Base-by-base conservation (phyloP, 1,140 invertebrate genomes). In the Aleiodes sp. region DNA sequence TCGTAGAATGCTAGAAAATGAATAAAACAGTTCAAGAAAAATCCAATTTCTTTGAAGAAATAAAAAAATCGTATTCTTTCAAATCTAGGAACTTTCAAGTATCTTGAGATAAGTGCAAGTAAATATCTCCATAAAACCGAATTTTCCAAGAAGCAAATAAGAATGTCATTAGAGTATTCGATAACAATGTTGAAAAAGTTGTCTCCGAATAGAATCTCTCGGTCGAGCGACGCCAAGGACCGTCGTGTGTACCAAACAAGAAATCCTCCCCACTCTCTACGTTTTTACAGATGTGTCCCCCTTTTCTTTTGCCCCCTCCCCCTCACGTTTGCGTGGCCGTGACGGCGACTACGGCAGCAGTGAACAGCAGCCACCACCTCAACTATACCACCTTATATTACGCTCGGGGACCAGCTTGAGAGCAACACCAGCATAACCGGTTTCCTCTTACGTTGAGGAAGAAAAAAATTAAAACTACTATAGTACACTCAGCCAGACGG, bases 401-500 rank as follows among this genome's bases (percentile, higher is more conserved):
- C 46, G 21, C 10, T 52, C 1, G 4, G 21, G 46, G 21, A 12
- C 4, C 14, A 8, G 3, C 14, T 16, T 21, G 10, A 12, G 2
- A 24, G 19, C 46, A 52, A 52, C 21, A 52, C 46, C 19, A 52
- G 46, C 21, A 37, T 16, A 66, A 66, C 64, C 64, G 64, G 64
- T 66, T 66, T 57, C 37, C 46, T 65, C 63, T 43, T 35, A 66
- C 46, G 52, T 29, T 37, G 56, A 61, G 59, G 37, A 61, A 61
- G 29, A 61, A 28, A 14, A 33, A 21, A 59, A 33, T 29, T 29
- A 66, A 56, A 66, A 24, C 52, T 35, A 66, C 64, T 66, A 66
- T 35, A 66, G 64, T 66, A 33, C 8, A 66, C 64, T 66, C 64
- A 56, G 35, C 64, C 64, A 66, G 64, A 66, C 64, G 46, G 14